Evolutionary conservation across 2,113 vertebrate species (phyloP).

Genomic region (Salvelinus fontinalis): DNA sequence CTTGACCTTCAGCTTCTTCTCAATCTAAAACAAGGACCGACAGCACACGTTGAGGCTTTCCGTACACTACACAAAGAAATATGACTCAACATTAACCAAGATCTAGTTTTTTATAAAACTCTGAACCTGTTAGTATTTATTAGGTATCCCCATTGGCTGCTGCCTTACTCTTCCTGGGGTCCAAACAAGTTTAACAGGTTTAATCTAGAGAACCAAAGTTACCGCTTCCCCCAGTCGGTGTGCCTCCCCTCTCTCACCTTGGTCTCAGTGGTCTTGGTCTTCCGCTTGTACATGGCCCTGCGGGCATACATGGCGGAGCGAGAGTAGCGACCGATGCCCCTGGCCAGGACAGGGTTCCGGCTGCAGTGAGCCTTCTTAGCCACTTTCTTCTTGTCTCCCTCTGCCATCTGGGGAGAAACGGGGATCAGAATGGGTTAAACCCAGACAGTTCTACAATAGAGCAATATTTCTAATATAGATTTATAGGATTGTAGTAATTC

Average conservation of each 20-base stretch:
- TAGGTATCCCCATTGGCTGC: too few species aligned
- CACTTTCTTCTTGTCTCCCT: slow-evolving; percentile 74
- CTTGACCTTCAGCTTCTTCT: slow-evolving; percentile 86
- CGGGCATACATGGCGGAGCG: slow-evolving; percentile 90
- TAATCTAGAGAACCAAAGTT: neutral
- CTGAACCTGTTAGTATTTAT: too few species aligned
- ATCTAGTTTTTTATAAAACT: too few species aligned
- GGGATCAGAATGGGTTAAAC: too few species aligned
- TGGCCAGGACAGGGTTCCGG: slow-evolving; percentile 88
- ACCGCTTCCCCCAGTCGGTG: too few species aligned
- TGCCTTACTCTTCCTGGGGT: too few species aligned
- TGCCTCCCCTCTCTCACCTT: slow-evolving; percentile 72
- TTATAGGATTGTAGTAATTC: too few species aligned
- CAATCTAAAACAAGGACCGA: slow-evolving; percentile 71
- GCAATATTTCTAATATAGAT: too few species aligned
- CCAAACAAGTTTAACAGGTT: neutral
- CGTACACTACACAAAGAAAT: neutral
- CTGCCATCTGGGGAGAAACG: slow-evolving; percentile 81
- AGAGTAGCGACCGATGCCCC: slow-evolving; percentile 88
- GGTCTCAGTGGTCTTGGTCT: slow-evolving; percentile 84
- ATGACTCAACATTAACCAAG: too few species aligned
- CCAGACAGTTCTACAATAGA: too few species aligned
- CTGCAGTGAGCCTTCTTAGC: slow-evolving; percentile 84
- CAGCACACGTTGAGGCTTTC: too few species aligned
- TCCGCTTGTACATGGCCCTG: slow-evolving; percentile 92